Conservation (phyloP, 2,888 invertebrate species). For the Stegana nigrithorax region DNA sequence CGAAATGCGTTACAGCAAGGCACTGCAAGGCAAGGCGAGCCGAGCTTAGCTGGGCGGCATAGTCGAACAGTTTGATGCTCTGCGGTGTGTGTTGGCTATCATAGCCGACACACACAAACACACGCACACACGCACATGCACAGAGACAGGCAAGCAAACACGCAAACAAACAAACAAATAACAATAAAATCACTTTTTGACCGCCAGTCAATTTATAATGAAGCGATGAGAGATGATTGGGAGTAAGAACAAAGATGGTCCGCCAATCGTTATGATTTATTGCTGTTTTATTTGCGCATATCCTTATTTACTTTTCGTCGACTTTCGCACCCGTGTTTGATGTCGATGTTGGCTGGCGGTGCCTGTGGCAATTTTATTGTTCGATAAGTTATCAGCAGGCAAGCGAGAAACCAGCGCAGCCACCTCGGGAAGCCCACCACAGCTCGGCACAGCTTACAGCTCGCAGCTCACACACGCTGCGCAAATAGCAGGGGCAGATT, state of each 20-base stretch:
- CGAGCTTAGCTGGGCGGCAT: too few relatives aligned
- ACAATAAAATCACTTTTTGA: constrained; percentile 57
- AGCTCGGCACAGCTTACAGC: neutral
- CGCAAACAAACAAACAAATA: constrained; percentile 49
- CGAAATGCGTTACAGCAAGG: too few relatives aligned
- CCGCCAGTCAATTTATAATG: constrained; percentile 53
- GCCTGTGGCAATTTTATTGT: constrained; percentile 56
- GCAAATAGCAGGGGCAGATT: neutral
- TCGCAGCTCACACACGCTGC: neutral
- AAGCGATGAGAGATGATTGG: neutral
- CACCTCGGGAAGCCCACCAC: neutral
- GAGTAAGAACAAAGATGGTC: constrained; percentile 34
- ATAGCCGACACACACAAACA: too few relatives aligned
- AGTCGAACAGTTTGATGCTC: too few relatives aligned
- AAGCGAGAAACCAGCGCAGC: constrained; percentile 29
- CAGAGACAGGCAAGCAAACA: too few relatives aligned
- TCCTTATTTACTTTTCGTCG: constrained; percentile 53
- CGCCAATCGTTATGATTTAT: constrained; percentile 59
- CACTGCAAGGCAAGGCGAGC: too few relatives aligned
- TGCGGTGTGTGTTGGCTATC: too few relatives aligned
- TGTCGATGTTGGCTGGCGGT: too few relatives aligned
- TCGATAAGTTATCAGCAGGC: constrained; percentile 55
- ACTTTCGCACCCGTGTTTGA: constrained; percentile 39
- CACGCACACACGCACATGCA: too few relatives aligned
- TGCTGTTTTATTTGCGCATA: constrained; percentile 60